Evolutionary conservation across 1,140 invertebrate species (phyloP), one percentile per base, ranked within the genome.

Genomic region (Cecropterus lyciades): DNA sequence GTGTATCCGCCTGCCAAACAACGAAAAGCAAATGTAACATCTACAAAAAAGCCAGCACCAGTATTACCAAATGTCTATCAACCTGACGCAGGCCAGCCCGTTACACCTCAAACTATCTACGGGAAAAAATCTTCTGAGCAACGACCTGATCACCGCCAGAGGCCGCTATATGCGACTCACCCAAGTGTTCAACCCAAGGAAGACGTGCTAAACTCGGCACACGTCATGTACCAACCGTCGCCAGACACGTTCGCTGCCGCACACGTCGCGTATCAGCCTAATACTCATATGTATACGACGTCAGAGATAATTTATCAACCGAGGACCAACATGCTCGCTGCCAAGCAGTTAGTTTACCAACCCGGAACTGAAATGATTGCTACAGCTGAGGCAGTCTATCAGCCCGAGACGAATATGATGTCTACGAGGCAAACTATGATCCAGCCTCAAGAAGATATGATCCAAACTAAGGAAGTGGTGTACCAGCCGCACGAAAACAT

Each of bases 221-320:
- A 37, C 33, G 11, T 37, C 9, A n/a, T 4, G 33, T 37, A 37
- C 11, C 33, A 60, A 33, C 40, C 55, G 10, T 15, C 27, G 30
- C 48, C 43, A n/a, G 24, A 60, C 13, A 46, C 43, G 6, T 30
- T 46, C 27, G 43, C 14, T 30, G 8, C 56, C 13, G 45, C 42
- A 17, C 56, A 60, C 8, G 27, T 60, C 4, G 13, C 15, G 11
- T 59, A 59, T 48, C 56, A 59, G 7, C 24, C 56, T 0, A 14
- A 27, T 6, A 59, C 56, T 7, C 24, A 27, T 11, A 17, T 27
- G 8, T 59, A 30, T 6, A 45, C 56, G 0, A 37, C 1, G 5
- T n/a, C 20, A n/a, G 42, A 46, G 14, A 33, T 59, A n/a, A 11
- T 59, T 15, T 46, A 46, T 13, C 55, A 59, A 59, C 55, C 55